phyloP scores from a whole-genome alignment of 2,113 vertebrate species.

The Typhlomys cinereus region DNA sequence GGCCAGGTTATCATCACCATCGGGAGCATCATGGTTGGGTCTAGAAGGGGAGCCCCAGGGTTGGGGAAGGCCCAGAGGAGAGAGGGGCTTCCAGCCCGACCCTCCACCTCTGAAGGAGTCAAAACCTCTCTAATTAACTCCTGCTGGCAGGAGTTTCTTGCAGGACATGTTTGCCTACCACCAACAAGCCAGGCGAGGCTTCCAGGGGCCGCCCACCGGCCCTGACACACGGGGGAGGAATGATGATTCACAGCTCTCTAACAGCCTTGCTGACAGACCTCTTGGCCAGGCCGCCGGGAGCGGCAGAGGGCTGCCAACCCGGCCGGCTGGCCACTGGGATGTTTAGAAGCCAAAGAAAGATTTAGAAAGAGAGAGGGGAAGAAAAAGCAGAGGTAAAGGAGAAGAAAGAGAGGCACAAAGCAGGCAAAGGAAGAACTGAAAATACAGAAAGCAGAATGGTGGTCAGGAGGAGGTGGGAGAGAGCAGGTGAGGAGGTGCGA shows the following conservation, averaged over 20 bases:
- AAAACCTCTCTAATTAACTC: constrained; percentile 56
- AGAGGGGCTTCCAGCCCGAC: constrained; percentile 60
- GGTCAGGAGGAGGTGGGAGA: too few species aligned
- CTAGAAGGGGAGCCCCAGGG: constrained; percentile 62
- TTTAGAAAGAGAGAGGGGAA: neutral
- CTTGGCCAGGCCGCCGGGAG: neutral
- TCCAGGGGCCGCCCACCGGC: constrained; percentile 78
- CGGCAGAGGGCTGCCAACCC: constrained; percentile 9
- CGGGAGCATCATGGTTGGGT: constrained; percentile 38
- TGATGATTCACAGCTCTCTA: constrained; percentile 62
- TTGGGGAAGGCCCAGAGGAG: constrained; percentile 31
- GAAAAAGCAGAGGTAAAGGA: neutral
- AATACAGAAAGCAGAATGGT: neutral
- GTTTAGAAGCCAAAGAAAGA: constrained; percentile 8
- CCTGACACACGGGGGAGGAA: constrained; percentile 60
- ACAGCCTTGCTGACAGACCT: constrained; percentile 66
- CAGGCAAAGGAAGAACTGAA: neutral
- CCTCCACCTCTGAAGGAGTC: constrained; percentile 35
- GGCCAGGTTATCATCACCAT: constrained; percentile 55
- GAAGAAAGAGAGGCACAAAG: neutral
- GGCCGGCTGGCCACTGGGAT: neutral
- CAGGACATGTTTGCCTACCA: constrained; percentile 61
- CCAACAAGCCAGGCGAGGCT: constrained; percentile 63
- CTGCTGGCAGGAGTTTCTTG: constrained; percentile 56
- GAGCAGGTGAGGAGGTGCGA: neutral